A percentile compares a stretch with the other conserved stretches of the same genome.
Conservation (phyloP, 2,888 invertebrate species). For the Hypomecis punctinalis region DNA sequence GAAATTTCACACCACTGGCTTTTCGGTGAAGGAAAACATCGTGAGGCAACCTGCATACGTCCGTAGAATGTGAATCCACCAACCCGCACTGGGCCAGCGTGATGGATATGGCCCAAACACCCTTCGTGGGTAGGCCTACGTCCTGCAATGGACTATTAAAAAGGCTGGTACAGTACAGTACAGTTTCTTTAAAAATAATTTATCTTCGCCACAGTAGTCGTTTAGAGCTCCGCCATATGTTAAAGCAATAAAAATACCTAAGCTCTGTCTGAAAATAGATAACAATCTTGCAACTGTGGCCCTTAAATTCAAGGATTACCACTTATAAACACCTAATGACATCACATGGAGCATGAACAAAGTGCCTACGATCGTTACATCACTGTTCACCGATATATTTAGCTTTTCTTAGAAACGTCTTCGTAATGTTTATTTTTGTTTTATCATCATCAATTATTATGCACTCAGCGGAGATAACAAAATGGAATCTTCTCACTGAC, state of each 20-base stretch:
- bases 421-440: conserved; percentile 49
- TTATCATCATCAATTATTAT: conserved; percentile 34
- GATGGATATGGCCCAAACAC: too few relatives aligned
- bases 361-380: conserved; percentile 33
- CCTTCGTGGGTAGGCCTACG: too few relatives aligned
- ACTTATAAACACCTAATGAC: conserved; percentile 11
- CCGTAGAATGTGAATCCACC: too few relatives aligned
- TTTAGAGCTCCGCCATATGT: not conserved
- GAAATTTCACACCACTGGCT: too few relatives aligned
- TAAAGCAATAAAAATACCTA: conserved; percentile 10
- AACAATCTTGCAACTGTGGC: conserved; percentile 12
- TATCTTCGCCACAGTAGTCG: not conserved
- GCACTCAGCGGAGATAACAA: conserved; percentile 24
- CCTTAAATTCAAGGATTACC: conserved; percentile 16
- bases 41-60: too few relatives aligned
- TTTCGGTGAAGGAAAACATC: too few relatives aligned
- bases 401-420: conserved; percentile 49
- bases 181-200: too few relatives aligned
- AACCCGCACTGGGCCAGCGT: too few relatives aligned
- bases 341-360: conserved; percentile 24
- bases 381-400: conserved; percentile 52
- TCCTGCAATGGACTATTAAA: too few relatives aligned
- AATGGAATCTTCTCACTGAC: conserved; percentile 10
- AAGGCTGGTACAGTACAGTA: too few relatives aligned
- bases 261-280: not conserved